Percentiles rank a stretch among this genome's conserved stretches.
These are phyloP conservation scores for Melitaea athalia DNA, from an alignment of 2,888 invertebrate species.

Conservation along the genomic window DNA sequence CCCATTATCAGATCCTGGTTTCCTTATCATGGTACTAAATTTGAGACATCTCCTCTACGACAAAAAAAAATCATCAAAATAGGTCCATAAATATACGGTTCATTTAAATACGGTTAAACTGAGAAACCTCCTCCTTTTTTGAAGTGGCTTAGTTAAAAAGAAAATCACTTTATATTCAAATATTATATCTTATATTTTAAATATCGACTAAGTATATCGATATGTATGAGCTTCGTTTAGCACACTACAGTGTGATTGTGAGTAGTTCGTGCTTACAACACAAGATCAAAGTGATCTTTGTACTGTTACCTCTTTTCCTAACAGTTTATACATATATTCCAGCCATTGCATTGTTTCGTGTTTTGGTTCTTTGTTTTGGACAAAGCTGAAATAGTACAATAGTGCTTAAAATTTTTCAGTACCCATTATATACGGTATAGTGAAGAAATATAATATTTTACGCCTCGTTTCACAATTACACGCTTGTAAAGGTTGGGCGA, in stretches of 20 bases:
- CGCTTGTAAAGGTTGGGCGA: background rate
- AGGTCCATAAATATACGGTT: too few relatives aligned
- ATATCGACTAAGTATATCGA: too few relatives aligned
- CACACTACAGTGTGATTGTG: conserved; percentile 1
- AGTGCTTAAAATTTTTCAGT: conserved; percentile 6
- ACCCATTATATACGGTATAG: background rate
- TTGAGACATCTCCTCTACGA: too few relatives aligned
- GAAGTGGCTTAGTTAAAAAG: too few relatives aligned
- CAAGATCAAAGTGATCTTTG: conserved; percentile 17
- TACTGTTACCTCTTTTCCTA: background rate
- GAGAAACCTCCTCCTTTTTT: too few relatives aligned
- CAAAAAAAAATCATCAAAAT: too few relatives aligned
- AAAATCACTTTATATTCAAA: too few relatives aligned
- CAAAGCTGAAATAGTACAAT: conserved; percentile 15
- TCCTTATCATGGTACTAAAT: too few relatives aligned
- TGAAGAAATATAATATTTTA: background rate
- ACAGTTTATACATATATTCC: conserved; percentile 10
- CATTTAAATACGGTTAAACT: too few relatives aligned
- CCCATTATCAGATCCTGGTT: too few relatives aligned
- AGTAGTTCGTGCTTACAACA: background rate
- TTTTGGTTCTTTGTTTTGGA: conserved; percentile 15
- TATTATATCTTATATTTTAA: too few relatives aligned
- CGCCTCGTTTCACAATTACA: background rate
- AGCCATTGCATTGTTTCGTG: conserved; percentile 18
- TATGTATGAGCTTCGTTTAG: background rate